Evolutionary conservation across 2,888 invertebrate genomes (phyloP).

Genomic region (Andricus quercusramuli): DNA sequence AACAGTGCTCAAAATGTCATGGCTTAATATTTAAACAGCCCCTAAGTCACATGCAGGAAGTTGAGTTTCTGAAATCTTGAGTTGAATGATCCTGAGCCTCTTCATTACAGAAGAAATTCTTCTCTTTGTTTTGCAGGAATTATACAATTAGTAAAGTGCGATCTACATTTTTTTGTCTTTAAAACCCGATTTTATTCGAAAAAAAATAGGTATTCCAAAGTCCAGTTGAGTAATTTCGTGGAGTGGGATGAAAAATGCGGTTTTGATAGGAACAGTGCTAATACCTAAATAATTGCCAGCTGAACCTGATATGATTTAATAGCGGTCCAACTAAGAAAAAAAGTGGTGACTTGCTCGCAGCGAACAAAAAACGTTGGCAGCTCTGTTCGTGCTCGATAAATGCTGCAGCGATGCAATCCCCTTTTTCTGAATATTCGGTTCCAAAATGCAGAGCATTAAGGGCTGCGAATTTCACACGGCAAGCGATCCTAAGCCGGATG

Average conservation of each 20-base stretch:
- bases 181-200: slow-evolving; percentile 9
- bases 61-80: background rate
- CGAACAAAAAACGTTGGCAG: slow-evolving; percentile 53
- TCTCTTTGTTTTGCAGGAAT: background rate
- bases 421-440: background rate
- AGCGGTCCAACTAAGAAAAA: slow-evolving; percentile 54
- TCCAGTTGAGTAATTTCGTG: slow-evolving; percentile 35
- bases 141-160: background rate
- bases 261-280: slow-evolving; percentile 64
- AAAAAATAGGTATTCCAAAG: slow-evolving; percentile 39
- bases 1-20: no score
- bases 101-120: background rate
- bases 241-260: slow-evolving; percentile 51
- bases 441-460: background rate
- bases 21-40: no score
- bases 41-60: background rate
- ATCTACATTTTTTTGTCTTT: background rate
- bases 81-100: background rate
- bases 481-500: no score
- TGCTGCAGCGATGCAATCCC: slow-evolving; percentile 49
- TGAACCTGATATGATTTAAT: slow-evolving; percentile 74
- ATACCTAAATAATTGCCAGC: slow-evolving; percentile 74
- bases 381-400: slow-evolving; percentile 63
- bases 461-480: background rate
- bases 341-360: slow-evolving; percentile 52